These are phyloP conservation scores for Chelonia mydas DNA, from an alignment of 2,797 vertebrate genomes.

Conservation along the genomic window DNA sequence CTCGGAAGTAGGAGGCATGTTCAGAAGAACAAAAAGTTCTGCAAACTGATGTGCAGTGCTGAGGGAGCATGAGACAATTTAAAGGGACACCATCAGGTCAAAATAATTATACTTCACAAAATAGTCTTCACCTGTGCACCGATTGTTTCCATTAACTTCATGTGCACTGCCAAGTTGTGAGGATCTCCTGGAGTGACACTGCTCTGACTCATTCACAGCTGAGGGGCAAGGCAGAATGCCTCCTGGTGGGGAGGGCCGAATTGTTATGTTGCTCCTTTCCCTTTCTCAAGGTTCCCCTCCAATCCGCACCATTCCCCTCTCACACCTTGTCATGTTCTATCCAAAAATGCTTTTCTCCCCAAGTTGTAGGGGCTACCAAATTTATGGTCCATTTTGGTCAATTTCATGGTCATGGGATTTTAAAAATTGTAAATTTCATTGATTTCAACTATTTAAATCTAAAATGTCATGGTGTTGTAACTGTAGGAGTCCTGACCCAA, in stretches of 20 bases:
- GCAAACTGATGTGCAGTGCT: background rate
- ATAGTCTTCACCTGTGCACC: background rate
- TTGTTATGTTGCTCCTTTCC: background rate
- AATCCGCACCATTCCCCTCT: background rate
- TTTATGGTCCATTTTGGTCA: too few relatives aligned
- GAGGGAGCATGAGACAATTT: background rate
- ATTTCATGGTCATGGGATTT: too few relatives aligned
- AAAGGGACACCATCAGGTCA: background rate
- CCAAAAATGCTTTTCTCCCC: background rate
- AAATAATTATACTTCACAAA: background rate
- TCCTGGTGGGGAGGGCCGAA: background rate
- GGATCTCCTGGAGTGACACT: background rate
- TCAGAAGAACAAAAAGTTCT: constrained; percentile 23
- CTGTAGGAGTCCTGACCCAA: too few relatives aligned
- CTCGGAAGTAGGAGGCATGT: background rate
- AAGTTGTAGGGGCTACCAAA: background rate
- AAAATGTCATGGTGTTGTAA: too few relatives aligned
- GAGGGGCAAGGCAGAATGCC: background rate
- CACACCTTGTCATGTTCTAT: background rate
- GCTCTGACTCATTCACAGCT: background rate
- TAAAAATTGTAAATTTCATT: too few relatives aligned
- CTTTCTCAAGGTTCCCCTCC: background rate
- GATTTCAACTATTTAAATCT: too few relatives aligned
- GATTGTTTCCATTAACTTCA: background rate
- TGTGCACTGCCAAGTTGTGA: background rate